phyloP scores from a whole-genome alignment of 1,140 invertebrate species.

The Drosophila ambigua region DNA sequence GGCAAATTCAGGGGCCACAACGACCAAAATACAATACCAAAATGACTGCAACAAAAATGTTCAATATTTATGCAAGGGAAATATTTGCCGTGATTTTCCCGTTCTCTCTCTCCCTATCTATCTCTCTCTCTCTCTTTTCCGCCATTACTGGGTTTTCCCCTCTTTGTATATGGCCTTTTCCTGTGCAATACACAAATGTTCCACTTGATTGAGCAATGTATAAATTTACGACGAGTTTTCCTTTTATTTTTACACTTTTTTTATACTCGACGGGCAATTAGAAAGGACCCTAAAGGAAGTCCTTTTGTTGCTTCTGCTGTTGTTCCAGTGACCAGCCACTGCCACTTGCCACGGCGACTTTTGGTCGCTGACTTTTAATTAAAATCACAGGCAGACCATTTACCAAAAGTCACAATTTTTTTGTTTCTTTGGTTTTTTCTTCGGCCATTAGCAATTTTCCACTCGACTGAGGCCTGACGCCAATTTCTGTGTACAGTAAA shows the following conservation, averaged over 20 bases:
- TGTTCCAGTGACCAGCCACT: slow-evolving; percentile 30
- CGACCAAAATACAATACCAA: neutral
- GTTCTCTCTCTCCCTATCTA: slow-evolving; percentile 23
- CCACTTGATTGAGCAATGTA: slow-evolving; percentile 74
- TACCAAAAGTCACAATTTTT: slow-evolving; percentile 55
- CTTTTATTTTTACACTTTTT: slow-evolving; percentile 21
- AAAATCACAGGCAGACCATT: slow-evolving; percentile 72
- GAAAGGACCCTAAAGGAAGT: slow-evolving; percentile 66
- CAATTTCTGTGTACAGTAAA: slow-evolving; percentile 39
- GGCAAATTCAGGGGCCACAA: neutral
- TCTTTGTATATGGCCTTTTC: slow-evolving; percentile 1
- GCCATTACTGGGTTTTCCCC: neutral
- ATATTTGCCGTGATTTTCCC: slow-evolving; percentile 65
- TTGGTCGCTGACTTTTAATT: slow-evolving; percentile 63
- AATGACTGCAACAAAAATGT: slow-evolving; percentile 3
- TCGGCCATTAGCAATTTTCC: slow-evolving; percentile 76
- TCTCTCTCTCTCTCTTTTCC: neutral
- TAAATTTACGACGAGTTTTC: slow-evolving; percentile 54
- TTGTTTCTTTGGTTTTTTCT: slow-evolving; percentile 31
- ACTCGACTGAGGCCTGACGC: slow-evolving; percentile 61
- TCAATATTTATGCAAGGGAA: slow-evolving; percentile 71
- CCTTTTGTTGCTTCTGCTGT: slow-evolving; percentile 42
- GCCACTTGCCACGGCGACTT: slow-evolving; percentile 32
- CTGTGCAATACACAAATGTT: slow-evolving; percentile 53
- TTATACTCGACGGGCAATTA: slow-evolving; percentile 58